Conservation (phyloP, 2,888 invertebrate genomes). For the Trilocha varians region DNA sequence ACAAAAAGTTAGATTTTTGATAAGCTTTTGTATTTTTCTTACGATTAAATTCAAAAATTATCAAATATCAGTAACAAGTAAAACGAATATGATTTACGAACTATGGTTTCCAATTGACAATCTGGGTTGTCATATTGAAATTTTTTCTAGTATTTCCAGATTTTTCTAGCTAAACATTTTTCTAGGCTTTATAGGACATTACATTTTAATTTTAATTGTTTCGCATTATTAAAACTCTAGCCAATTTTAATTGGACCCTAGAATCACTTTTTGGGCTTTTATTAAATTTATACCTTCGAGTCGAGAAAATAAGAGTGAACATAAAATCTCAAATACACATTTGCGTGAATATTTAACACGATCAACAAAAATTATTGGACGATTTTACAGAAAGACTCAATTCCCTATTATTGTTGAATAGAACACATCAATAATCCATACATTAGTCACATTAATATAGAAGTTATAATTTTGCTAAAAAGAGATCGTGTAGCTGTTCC, state of each 20-base stretch:
- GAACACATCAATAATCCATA: too few relatives aligned
- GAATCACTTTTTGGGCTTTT: slow-evolving; percentile 39
- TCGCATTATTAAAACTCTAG: slow-evolving; percentile 33
- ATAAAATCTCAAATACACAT: not conserved
- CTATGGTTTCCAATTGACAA: too few relatives aligned
- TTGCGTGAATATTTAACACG: not conserved
- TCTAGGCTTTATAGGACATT: not conserved
- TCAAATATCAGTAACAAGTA: too few relatives aligned
- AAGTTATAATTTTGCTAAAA: too few relatives aligned
- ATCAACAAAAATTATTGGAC: not conserved
- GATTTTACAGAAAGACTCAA: not conserved
- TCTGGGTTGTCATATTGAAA: too few relatives aligned
- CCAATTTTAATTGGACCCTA: slow-evolving; percentile 55
- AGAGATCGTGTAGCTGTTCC: too few relatives aligned
- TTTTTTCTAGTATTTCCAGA: too few relatives aligned
- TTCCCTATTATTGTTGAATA: too few relatives aligned
- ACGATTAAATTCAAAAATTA: not conserved
- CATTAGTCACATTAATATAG: too few relatives aligned
- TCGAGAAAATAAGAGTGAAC: slow-evolving; percentile 19
- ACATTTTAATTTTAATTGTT: not conserved
- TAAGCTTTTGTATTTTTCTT: not conserved
- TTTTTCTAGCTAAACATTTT: too few relatives aligned
- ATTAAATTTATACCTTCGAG: slow-evolving; percentile 28
- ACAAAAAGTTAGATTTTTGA: slow-evolving; percentile 13
- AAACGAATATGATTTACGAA: too few relatives aligned